These are phyloP conservation scores for Diuraphis noxia DNA, from an alignment of 1,140 invertebrate species.

Conservation along the genomic window DNA sequence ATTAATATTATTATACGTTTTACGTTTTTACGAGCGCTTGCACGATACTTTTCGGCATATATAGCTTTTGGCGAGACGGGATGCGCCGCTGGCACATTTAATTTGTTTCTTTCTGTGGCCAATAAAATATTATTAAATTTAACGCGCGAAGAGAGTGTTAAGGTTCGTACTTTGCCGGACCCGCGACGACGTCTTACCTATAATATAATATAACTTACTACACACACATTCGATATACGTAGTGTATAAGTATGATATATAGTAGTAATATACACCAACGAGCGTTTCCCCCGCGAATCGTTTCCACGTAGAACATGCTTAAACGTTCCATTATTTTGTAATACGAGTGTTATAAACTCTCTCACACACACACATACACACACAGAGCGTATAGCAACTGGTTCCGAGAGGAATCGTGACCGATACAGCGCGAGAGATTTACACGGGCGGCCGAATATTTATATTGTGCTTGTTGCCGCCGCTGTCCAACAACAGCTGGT, in stretches of 20 bases:
- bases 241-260: no score
- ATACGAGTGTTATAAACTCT: constrained; percentile 1
- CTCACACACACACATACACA: not conserved
- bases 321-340: constrained; percentile 37
- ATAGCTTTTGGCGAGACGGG: not conserved
- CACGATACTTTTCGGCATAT: not conserved
- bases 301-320: constrained; percentile 9
- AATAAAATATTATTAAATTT: not conserved
- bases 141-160: not conserved
- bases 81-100: not conserved
- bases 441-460: not conserved
- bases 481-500: not conserved
- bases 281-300: not conserved
- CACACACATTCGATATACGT: not conserved
- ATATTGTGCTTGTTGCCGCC: not conserved
- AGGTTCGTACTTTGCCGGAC: not conserved
- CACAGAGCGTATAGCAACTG: not conserved
- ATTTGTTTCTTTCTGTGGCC: not conserved
- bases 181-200: not conserved
- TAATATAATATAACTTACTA: not conserved
- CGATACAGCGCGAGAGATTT: constrained; percentile 35
- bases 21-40: not conserved
- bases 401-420: constrained; percentile 44
- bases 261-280: not conserved
- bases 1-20: constrained; percentile 8